phyloP scores from a whole-genome alignment of 1,140 invertebrate genomes.

The Cherax quadricarinatus region DNA sequence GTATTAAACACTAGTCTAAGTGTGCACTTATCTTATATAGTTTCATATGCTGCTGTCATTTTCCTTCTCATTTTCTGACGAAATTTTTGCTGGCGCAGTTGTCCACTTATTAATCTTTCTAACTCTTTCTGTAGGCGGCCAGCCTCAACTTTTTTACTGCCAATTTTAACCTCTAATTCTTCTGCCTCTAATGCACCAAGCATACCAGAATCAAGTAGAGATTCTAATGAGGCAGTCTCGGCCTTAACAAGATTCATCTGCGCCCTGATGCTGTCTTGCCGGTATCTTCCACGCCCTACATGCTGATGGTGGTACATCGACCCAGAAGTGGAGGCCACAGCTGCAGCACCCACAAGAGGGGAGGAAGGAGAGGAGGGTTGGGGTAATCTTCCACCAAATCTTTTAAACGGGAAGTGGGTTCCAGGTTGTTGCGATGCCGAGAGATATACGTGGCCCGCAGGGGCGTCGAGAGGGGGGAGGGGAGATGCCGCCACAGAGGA shows the following conservation, averaged over 20 bases:
- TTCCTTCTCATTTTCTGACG: slow-evolving; percentile 69
- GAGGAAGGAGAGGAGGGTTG: slow-evolving; percentile 61
- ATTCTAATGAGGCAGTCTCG: slow-evolving; percentile 63
- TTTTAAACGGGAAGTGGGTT: slow-evolving; percentile 50
- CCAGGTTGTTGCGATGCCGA: slow-evolving; percentile 52
- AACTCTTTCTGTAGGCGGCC: slow-evolving; percentile 69
- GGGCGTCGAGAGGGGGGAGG: slow-evolving; percentile 57
- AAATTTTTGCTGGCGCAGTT: slow-evolving; percentile 72
- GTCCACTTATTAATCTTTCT: slow-evolving; percentile 71
- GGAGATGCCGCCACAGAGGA: slow-evolving; percentile 68
- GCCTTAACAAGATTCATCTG: slow-evolving; percentile 61
- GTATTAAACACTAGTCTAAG: neutral
- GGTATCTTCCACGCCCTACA: slow-evolving; percentile 49
- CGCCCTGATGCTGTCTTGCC: slow-evolving; percentile 69
- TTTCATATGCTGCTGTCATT: slow-evolving; percentile 42
- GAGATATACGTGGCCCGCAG: slow-evolving; percentile 60
- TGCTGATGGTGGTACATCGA: slow-evolving; percentile 23
- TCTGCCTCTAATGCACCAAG: slow-evolving; percentile 49
- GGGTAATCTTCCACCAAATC: slow-evolving; percentile 37
- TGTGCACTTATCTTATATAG: slow-evolving; percentile 1
- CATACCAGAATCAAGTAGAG: slow-evolving; percentile 60
- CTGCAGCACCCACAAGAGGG: slow-evolving; percentile 51
- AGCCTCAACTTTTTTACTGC: slow-evolving; percentile 44
- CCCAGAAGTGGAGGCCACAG: slow-evolving; percentile 14
- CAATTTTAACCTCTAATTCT: slow-evolving; percentile 60